Percentiles rank a stretch among this genome's conserved stretches.
These are phyloP conservation scores for Phyllotreta striolata DNA, from an alignment of 2,888 invertebrate genomes.

Conservation along the genomic window DNA sequence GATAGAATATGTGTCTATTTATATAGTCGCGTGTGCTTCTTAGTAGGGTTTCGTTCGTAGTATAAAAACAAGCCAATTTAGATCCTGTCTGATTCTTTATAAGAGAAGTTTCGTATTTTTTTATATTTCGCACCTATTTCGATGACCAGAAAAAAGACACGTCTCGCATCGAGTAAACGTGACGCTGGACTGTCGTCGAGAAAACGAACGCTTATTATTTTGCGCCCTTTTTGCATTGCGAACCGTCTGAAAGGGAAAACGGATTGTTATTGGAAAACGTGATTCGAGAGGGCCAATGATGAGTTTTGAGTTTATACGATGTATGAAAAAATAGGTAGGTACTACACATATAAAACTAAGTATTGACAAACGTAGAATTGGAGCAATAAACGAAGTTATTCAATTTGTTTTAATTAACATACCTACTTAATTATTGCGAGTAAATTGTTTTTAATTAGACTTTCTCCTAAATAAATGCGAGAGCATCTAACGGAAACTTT, in stretches of 20 bases:
- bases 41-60: background rate
- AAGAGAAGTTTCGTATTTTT: background rate
- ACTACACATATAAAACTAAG: background rate
- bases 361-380: background rate
- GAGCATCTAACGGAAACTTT: too few species aligned
- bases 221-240: constrained; percentile 79
- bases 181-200: constrained; percentile 81
- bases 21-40: background rate
- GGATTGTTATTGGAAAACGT: constrained; percentile 30
- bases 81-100: background rate
- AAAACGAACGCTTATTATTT: constrained; percentile 65
- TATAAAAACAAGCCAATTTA: too few species aligned
- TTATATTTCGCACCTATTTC: background rate
- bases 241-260: constrained; percentile 69
- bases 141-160: constrained; percentile 67
- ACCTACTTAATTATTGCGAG: too few species aligned
- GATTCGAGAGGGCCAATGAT: constrained; percentile 18
- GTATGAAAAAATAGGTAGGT: constrained; percentile 1
- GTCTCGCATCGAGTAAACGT: constrained; percentile 81
- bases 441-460: too few species aligned
- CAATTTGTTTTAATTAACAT: background rate
- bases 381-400: background rate
- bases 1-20: background rate
- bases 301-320: constrained; percentile 17
- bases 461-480: too few species aligned